Evolutionary conservation across 2,113 vertebrate species (phyloP).

Genomic region (Prionailurus viverrinus): DNA sequence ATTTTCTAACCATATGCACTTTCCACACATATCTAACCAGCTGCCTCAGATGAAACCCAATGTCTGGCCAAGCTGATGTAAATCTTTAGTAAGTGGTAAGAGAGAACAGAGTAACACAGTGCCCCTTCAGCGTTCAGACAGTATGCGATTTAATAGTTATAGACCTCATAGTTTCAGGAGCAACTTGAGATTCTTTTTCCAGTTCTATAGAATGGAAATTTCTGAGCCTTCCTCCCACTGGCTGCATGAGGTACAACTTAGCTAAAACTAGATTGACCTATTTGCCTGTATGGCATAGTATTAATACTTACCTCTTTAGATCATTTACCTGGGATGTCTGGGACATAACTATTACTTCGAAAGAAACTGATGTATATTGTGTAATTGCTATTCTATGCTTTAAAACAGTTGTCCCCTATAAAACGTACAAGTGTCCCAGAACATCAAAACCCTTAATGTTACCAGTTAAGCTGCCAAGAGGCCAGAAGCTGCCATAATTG

Average conservation of each 20-base stretch:
- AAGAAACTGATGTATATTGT: not conserved
- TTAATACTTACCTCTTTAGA: not conserved
- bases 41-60: slow-evolving; percentile 65
- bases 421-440: not conserved
- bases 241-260: not conserved
- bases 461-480: not conserved
- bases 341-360: not conserved
- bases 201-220: slow-evolving; percentile 41
- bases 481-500: not conserved
- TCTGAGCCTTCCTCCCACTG: not conserved
- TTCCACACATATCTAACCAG: slow-evolving; percentile 63
- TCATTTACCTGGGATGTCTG: not conserved
- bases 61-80: slow-evolving; percentile 70
- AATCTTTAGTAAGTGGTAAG: slow-evolving; percentile 60
- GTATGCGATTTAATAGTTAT: not conserved
- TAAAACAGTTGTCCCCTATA: not conserved
- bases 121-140: slow-evolving; percentile 1
- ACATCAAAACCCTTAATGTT: not conserved
- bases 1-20: slow-evolving; percentile 77
- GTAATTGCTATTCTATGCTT: not conserved
- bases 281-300: not conserved
- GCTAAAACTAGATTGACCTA: not conserved
- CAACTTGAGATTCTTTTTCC: not conserved
- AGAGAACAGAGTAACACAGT: slow-evolving; percentile 8
- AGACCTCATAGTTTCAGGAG: not conserved